Evolutionary conservation across 2,113 vertebrate species (phyloP).

Genomic region (Nyctereutes procyonoides): DNA sequence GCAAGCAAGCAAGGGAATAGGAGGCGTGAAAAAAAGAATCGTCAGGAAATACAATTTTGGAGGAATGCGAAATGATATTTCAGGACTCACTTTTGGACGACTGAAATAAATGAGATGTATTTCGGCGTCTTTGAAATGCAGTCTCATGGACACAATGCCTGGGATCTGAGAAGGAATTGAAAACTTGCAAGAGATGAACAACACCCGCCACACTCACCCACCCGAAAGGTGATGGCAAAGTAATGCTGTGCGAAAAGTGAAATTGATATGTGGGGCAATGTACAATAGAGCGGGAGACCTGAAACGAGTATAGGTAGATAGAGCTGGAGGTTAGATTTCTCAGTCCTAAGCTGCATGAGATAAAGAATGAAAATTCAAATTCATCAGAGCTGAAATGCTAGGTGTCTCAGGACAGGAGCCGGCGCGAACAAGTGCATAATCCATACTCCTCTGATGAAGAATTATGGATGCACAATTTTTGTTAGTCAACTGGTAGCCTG

Average conservation of each 20-base stretch:
- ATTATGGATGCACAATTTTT: fast-evolving
- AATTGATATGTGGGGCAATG: fast-evolving
- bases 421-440: fast-evolving
- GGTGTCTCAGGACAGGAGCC: fast-evolving
- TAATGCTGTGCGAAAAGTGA: neutral
- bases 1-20: fast-evolving
- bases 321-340: neutral
- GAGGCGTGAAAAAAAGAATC: neutral
- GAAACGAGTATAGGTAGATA: fast-evolving
- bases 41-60: fast-evolving
- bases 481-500: fast-evolving
- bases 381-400: fast-evolving
- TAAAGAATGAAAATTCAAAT: neutral
- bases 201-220: fast-evolving
- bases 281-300: fast-evolving
- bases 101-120: neutral
- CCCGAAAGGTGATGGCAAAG: neutral
- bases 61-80: neutral
- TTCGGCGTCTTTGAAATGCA: neutral
- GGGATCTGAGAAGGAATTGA: neutral
- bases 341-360: fast-evolving
- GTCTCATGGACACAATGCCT: neutral
- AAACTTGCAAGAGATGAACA: fast-evolving
- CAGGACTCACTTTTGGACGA: neutral
- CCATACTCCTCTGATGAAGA: neutral